These are phyloP conservation scores for Amphipoea oculea DNA, from an alignment of 2,888 invertebrate genomes.

Conservation along the genomic window DNA sequence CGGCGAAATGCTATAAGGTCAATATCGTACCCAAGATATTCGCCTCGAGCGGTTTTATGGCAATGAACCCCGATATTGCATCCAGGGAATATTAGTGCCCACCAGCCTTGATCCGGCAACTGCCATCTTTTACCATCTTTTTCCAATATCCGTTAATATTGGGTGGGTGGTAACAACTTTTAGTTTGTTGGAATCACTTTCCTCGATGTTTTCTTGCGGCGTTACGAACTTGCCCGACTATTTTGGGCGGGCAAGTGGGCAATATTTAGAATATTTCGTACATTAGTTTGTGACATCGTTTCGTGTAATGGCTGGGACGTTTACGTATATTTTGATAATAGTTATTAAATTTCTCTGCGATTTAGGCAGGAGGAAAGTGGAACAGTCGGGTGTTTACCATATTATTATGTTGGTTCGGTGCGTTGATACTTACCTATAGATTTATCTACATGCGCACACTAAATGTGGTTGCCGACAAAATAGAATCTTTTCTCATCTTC, in stretches of 20 bases:
- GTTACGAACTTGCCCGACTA: constrained; percentile 55
- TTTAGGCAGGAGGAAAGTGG: constrained; percentile 42
- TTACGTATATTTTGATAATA: constrained; percentile 60
- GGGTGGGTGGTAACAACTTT: constrained; percentile 76
- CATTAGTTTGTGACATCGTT: constrained; percentile 66
- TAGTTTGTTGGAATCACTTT: constrained; percentile 77
- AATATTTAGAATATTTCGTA: constrained; percentile 66
- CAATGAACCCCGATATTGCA: constrained; percentile 85
- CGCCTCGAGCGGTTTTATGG: constrained; percentile 84
- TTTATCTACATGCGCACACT: background rate
- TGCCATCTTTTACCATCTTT: constrained; percentile 84
- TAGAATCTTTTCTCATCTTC: background rate
- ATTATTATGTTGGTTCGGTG: constrained; percentile 15
- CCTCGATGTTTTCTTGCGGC: constrained; percentile 70
- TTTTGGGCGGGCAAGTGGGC: constrained; percentile 51
- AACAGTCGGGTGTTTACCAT: constrained; percentile 28
- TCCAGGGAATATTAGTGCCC: constrained; percentile 84
- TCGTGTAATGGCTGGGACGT: constrained; percentile 55
- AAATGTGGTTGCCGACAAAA: background rate
- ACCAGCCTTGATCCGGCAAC: constrained; percentile 82
- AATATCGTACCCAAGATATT: constrained; percentile 83
- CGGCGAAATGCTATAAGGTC: constrained; percentile 81
- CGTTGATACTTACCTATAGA: background rate
- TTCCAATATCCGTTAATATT: constrained; percentile 87
- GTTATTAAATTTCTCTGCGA: constrained; percentile 59